Conservation (phyloP, 2,888 invertebrate genomes). For the Heteromyza rotundicornis region DNA sequence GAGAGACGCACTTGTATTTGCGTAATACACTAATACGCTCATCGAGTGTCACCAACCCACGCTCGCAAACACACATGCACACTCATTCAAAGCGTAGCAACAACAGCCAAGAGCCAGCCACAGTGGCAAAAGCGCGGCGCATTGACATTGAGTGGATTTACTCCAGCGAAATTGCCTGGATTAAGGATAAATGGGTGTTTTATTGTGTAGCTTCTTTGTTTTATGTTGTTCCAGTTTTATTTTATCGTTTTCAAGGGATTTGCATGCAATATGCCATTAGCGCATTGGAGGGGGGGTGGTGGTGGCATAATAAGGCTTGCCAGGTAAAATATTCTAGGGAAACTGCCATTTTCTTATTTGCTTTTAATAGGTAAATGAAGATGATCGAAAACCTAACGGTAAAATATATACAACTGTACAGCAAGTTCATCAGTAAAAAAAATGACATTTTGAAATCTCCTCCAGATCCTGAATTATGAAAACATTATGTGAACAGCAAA, state of each 20-base stretch:
- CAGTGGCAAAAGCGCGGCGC: background rate
- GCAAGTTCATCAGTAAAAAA: too few relatives aligned
- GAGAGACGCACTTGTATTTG: too few relatives aligned
- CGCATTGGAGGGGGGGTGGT: background rate
- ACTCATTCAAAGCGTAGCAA: background rate
- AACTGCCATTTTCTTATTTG: too few relatives aligned
- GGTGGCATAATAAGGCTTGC: background rate
- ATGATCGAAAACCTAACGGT: too few relatives aligned
- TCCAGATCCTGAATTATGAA: too few relatives aligned
- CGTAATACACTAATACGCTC: background rate
- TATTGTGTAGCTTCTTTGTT: constrained; percentile 35
- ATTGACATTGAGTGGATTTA: constrained; percentile 38
- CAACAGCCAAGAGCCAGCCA: background rate
- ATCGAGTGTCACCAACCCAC: background rate
- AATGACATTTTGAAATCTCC: too few relatives aligned
- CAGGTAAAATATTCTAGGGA: too few relatives aligned
- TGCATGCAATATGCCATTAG: constrained; percentile 22
- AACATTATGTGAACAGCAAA: too few relatives aligned
- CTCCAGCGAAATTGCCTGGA: constrained; percentile 38
- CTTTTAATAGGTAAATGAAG: background rate
- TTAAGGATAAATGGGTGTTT: constrained; percentile 38
- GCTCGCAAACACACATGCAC: background rate
- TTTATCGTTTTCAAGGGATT: constrained; percentile 26
- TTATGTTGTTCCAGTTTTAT: constrained; percentile 31
- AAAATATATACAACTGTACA: too few relatives aligned